A percentile compares a stretch with the other conserved stretches of the same genome.
These are phyloP conservation scores for Sthenelais limicola DNA, from an alignment of 2,888 invertebrate genomes.

Conservation along the genomic window DNA sequence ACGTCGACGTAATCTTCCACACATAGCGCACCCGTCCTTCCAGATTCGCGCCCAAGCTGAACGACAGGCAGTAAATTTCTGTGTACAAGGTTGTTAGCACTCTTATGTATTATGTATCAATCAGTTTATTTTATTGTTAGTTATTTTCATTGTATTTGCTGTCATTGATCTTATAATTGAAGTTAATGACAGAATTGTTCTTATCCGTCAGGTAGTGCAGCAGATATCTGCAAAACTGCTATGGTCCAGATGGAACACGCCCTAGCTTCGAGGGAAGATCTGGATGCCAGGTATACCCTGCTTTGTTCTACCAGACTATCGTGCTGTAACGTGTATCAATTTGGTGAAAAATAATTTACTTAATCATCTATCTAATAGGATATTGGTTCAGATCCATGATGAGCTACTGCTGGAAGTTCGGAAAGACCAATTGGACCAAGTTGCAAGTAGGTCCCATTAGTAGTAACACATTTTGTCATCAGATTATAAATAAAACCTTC, in stretches of 20 bases:
- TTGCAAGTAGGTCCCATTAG: conserved; percentile 65
- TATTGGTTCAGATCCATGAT: conserved; percentile 69
- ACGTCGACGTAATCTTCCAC: conserved; percentile 59
- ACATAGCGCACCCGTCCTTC: conserved; percentile 56
- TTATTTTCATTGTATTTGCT: neutral
- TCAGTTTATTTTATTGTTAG: neutral
- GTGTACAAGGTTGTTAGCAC: conserved; percentile 62
- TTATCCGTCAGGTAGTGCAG: conserved; percentile 64
- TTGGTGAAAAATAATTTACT: neutral
- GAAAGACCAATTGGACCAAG: conserved; percentile 55
- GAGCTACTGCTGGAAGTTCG: conserved; percentile 66
- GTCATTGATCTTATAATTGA: neutral
- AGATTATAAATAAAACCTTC: too few species aligned
- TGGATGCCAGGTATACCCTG: conserved; percentile 46
- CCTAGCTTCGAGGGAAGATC: conserved; percentile 40
- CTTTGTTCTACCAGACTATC: conserved; percentile 39
- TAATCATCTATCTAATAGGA: conserved; percentile 52
- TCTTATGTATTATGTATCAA: neutral
- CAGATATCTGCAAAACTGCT: conserved; percentile 68
- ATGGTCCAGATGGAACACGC: conserved; percentile 64
- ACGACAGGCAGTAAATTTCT: conserved; percentile 68
- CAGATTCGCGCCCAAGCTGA: conserved; percentile 62
- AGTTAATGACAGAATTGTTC: neutral
- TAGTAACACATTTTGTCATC: too few species aligned
- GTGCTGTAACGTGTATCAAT: conserved; percentile 33